phyloP scores from a whole-genome alignment of 2,888 invertebrate species.

The Onthophagus sagittarius region DNA sequence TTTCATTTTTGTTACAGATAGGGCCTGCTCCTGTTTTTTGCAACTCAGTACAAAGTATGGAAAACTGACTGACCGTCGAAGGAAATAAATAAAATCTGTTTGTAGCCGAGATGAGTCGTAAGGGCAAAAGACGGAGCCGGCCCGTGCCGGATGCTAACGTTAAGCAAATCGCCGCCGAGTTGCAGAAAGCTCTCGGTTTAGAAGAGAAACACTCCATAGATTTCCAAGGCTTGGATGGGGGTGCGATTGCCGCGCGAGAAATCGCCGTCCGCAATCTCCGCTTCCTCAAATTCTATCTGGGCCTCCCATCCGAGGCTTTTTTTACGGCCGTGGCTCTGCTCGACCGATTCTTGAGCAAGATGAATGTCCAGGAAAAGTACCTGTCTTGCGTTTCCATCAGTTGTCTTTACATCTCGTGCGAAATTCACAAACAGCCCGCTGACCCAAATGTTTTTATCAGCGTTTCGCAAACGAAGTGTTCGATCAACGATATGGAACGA shows the following conservation, averaged over 20 bases:
- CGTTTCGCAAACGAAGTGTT: slow-evolving; percentile 72
- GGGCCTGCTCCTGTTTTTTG: slow-evolving; percentile 34
- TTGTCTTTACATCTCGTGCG: slow-evolving; percentile 79
- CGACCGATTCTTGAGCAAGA: slow-evolving; percentile 77
- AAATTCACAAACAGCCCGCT: slow-evolving; percentile 58
- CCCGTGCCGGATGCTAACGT: slow-evolving; percentile 45
- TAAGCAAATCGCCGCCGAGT: slow-evolving; percentile 39
- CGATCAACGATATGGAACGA: slow-evolving; percentile 76
- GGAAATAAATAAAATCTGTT: slow-evolving; percentile 15
- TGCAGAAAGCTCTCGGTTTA: slow-evolving; percentile 40
- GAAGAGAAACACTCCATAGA: slow-evolving; percentile 39
- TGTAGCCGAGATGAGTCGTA: slow-evolving; percentile 36
- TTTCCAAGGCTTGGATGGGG: slow-evolving; percentile 55
- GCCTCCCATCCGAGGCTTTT: slow-evolving; percentile 73
- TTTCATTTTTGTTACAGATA: slow-evolving; percentile 19
- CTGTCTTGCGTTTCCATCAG: slow-evolving; percentile 85
- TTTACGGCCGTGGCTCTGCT: slow-evolving; percentile 75
- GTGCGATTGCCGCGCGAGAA: slow-evolving; percentile 72
- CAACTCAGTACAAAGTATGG: slow-evolving; percentile 31
- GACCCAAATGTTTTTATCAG: slow-evolving; percentile 66
- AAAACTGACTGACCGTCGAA: slow-evolving; percentile 23
- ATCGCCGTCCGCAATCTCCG: slow-evolving; percentile 77
- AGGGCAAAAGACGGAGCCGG: slow-evolving; percentile 45
- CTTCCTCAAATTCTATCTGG: slow-evolving; percentile 82
- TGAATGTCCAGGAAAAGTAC: slow-evolving; percentile 79